Evolutionary conservation across 2,888 invertebrate genomes (phyloP), one percentile per base, ranked within the genome.

Genomic region (Lagria hirta): DNA sequence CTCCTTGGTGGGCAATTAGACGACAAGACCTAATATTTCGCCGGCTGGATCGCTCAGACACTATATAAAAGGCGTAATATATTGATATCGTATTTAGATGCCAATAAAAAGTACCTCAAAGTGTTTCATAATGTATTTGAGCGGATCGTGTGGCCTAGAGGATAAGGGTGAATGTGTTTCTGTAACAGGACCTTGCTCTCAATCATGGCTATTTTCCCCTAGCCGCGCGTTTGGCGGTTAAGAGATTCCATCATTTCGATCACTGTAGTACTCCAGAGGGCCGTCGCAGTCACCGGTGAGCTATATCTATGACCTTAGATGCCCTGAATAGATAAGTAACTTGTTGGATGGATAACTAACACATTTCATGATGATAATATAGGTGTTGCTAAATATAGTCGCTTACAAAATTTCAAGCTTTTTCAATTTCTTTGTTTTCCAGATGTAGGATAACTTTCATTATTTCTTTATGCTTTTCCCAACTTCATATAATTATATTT

Each of bases 231-330:
- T 72, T 68, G 67, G 70, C 64, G 71, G 71, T 71, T 72, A 71
- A 71, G 66, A 72, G 71, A 72, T 72, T 72, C 72, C 72, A 72
- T 72, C 71, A 71, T 71, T 71, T 65, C 69, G 71, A 71, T 71
- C 71, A 69, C 62, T 68, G 70, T 71, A 62, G 70, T 65, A 69
- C 72, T 68, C 71, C 61, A 58, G 72, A 71, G 72, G 66, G 68
- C 65, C 64, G 67, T 72, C 68, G 57, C 60, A 65, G 70, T 70
- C 70, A 65, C 65, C 60, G 61, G 62, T 68, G 68, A 70, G 65
- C 65, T 64, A 68, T 69, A 69, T 63, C 62, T 64, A 68, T 61
- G 61, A 61, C 62, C 59, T 60, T 54, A 48, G 63, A 56, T 60
- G 60, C 58, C 58, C 58, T 60, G 64, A 62, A 65, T 64, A 64